Evolutionary conservation across 2,888 invertebrate species (phyloP).

Genomic region (Pandemis corylana): DNA sequence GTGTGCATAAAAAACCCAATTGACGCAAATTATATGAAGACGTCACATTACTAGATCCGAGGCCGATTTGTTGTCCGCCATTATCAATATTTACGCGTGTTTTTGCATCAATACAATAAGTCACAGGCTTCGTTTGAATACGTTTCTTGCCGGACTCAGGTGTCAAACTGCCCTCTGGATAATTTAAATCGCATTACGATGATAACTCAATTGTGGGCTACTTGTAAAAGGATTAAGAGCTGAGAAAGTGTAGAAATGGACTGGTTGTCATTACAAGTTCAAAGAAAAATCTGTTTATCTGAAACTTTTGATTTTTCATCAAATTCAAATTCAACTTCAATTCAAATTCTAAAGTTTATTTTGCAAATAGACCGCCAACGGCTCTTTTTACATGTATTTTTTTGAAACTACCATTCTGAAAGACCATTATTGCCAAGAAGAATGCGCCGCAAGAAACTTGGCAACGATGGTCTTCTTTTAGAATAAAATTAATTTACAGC

Average conservation of each 20-base stretch:
- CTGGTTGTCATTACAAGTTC: neutral
- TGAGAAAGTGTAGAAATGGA: slow-evolving; percentile 35
- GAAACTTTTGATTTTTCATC: too few species aligned
- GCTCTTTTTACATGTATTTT: too few species aligned
- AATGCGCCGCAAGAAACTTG: too few species aligned
- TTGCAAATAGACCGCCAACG: too few species aligned
- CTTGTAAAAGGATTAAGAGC: slow-evolving; percentile 30
- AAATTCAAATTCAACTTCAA: too few species aligned
- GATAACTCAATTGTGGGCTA: slow-evolving; percentile 76
- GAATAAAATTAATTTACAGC: too few species aligned
- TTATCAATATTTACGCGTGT: slow-evolving; percentile 64
- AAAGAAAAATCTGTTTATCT: too few species aligned
- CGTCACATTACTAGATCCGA: slow-evolving; percentile 50
- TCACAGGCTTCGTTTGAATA: slow-evolving; percentile 52
- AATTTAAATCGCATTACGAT: slow-evolving; percentile 82
- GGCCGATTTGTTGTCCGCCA: slow-evolving; percentile 45
- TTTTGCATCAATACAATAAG: slow-evolving; percentile 61
- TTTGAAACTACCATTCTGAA: too few species aligned
- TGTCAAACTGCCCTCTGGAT: slow-evolving; percentile 68
- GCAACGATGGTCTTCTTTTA: too few species aligned
- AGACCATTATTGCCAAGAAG: too few species aligned
- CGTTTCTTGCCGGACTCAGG: slow-evolving; percentile 67
- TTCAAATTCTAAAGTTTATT: too few species aligned
- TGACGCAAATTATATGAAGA: slow-evolving; percentile 35
- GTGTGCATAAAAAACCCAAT: slow-evolving; percentile 12